Evolutionary conservation across 2,888 invertebrate species (phyloP).

Genomic region (Athripsodes cinereus): DNA sequence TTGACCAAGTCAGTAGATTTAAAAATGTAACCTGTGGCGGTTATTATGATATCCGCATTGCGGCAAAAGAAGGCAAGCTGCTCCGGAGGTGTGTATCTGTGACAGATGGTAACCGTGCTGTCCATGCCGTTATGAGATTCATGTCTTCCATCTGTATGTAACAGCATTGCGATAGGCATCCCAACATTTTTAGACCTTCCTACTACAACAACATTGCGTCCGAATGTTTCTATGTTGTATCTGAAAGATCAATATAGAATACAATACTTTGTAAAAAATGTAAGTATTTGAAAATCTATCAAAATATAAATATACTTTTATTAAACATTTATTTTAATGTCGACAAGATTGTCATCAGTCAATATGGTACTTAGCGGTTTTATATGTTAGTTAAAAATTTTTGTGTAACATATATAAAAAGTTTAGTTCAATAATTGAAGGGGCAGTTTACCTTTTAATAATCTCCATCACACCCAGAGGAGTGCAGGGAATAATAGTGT

Average conservation of each 20-base stretch:
- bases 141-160: conserved; percentile 68
- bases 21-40: conserved; percentile 56
- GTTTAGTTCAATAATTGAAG: too few species aligned
- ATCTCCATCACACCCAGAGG: conserved; percentile 69
- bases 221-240: conserved; percentile 64
- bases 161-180: conserved; percentile 78
- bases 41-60: conserved; percentile 71
- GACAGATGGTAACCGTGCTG: conserved; percentile 86
- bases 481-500: conserved; percentile 72
- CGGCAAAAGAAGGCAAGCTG: conserved; percentile 64
- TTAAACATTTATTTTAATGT: too few species aligned
- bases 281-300: too few species aligned
- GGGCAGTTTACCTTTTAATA: conserved; percentile 48
- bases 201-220: conserved; percentile 82
- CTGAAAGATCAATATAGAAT: too few species aligned
- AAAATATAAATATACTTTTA: too few species aligned
- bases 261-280: too few species aligned
- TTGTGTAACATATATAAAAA: too few species aligned
- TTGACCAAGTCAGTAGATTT: too few species aligned
- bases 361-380: too few species aligned
- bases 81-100: conserved; percentile 76
- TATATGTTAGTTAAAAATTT: too few species aligned
- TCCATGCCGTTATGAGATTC: conserved; percentile 69
- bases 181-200: conserved; percentile 92
- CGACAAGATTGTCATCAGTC: too few species aligned